These are phyloP conservation scores for Agriopis leucophaearia DNA, from an alignment of 2,888 invertebrate species.

Conservation along the genomic window DNA sequence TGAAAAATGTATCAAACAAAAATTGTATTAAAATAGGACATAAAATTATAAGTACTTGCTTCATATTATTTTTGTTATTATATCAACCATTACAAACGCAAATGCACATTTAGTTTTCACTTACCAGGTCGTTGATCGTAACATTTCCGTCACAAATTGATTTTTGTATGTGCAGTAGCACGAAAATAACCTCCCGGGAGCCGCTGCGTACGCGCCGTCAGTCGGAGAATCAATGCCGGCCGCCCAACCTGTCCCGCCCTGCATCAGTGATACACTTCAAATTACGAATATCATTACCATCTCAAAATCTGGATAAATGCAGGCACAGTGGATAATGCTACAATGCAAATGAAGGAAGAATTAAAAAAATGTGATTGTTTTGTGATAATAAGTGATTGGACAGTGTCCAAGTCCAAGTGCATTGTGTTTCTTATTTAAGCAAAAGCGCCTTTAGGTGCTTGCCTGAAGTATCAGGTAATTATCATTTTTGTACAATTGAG, in stretches of 20 bases:
- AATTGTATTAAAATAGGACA: too few species aligned
- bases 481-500: constrained; percentile 24
- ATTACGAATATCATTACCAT: constrained; percentile 52
- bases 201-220: constrained; percentile 71
- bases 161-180: constrained; percentile 83
- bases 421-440: constrained; percentile 64
- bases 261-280: constrained; percentile 55
- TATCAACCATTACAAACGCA: constrained; percentile 20
- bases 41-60: too few species aligned
- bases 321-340: constrained; percentile 42
- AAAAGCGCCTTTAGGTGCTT: constrained; percentile 52
- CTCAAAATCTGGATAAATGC: constrained; percentile 44
- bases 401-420: constrained; percentile 70
- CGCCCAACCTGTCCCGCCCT: constrained; percentile 68
- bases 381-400: constrained; percentile 67
- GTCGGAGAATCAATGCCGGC: constrained; percentile 61
- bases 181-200: constrained; percentile 84
- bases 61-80: too few species aligned
- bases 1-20: too few species aligned
- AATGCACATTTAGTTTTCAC: constrained; percentile 59
- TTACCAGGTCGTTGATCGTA: constrained; percentile 84
- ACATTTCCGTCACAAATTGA: constrained; percentile 82
- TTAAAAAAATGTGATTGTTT: constrained; percentile 55
- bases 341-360: constrained; percentile 50
- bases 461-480: constrained; percentile 65